phyloP scores from a whole-genome alignment of 2,113 vertebrate species.

The Myodes glareolus region DNA sequence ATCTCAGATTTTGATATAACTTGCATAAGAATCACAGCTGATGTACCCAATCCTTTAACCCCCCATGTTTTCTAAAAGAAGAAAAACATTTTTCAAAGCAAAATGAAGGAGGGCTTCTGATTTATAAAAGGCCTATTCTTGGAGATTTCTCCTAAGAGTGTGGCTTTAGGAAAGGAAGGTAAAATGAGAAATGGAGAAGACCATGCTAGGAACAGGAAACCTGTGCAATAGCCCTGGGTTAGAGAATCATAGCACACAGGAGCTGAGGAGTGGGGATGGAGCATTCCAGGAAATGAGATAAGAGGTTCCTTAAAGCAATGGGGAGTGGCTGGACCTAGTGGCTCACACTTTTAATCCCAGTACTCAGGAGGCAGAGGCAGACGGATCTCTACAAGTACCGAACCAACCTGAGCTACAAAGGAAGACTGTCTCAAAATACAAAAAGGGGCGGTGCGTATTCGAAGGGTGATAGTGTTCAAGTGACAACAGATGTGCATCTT shows the following conservation, averaged over 20 bases:
- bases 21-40: not conserved
- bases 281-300: not conserved
- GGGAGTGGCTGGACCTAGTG: not conserved
- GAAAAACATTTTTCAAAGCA: not conserved
- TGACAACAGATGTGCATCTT: not conserved
- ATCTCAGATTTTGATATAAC: not conserved
- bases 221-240: not conserved
- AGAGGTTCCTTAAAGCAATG: not conserved
- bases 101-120: not conserved
- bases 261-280: not conserved
- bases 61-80: slow-evolving; percentile 35
- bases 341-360: not conserved
- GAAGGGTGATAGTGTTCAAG: not conserved
- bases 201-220: not conserved
- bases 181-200: not conserved
- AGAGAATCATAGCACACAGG: not conserved
- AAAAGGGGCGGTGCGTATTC: not conserved
- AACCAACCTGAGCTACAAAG: not conserved
- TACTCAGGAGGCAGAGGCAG: not conserved
- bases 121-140: not conserved
- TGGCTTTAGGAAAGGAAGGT: not conserved
- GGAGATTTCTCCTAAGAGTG: not conserved
- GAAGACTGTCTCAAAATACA: not conserved
- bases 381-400: not conserved
- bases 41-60: not conserved